Conservation (phyloP, 2,797 vertebrate genomes). For the Eutrigla gurnardus region DNA sequence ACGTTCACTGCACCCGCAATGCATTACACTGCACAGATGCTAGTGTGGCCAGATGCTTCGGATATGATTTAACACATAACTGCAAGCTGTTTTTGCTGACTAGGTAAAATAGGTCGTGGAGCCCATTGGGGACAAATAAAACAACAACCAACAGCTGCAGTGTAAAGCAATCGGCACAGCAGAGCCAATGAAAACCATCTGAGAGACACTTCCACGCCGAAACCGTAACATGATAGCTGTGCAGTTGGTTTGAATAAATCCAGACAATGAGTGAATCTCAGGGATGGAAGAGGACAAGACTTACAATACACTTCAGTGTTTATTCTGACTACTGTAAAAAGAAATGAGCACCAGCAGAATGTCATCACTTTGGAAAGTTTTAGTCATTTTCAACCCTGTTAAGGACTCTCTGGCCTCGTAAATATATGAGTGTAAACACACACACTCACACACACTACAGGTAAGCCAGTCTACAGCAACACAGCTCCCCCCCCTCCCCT, state of each 20-base stretch:
- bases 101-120: neutral
- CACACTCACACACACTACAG: slow-evolving; percentile 59
- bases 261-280: neutral
- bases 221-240: neutral
- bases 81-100: slow-evolving; percentile 28
- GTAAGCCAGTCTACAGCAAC: slow-evolving; percentile 56
- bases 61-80: slow-evolving; percentile 22
- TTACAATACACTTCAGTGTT: neutral
- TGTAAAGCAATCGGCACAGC: no score
- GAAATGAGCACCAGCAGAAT: slow-evolving; percentile 1
- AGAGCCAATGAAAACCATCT: neutral
- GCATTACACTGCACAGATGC: neutral
- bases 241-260: neutral
- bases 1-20: neutral
- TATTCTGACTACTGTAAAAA: neutral
- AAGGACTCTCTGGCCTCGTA: slow-evolving; percentile 15
- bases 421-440: slow-evolving; percentile 14
- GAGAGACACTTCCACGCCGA: neutral
- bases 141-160: neutral
- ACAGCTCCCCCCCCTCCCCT: slow-evolving; percentile 38
- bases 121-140: slow-evolving; percentile 10
- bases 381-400: neutral
- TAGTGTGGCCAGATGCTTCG: slow-evolving; percentile 1
- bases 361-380: slow-evolving; percentile 6
- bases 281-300: neutral